Conservation (phyloP, 2,113 vertebrate genomes). For the Motacilla tschutschensis region DNA sequence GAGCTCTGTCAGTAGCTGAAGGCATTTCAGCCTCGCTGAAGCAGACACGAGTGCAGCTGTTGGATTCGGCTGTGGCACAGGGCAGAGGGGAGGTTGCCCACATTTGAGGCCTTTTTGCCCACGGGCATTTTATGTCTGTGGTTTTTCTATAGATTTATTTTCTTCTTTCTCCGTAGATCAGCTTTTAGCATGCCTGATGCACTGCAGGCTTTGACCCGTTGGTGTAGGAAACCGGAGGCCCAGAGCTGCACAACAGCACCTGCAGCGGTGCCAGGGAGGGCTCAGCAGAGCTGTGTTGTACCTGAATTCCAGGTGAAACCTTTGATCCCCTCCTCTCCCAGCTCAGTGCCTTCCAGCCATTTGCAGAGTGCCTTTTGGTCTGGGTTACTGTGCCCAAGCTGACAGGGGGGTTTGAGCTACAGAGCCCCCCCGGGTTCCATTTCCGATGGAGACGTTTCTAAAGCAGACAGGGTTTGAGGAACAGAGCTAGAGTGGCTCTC, state of each 20-base stretch:
- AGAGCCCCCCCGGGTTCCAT: not conserved
- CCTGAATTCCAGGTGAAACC: not conserved
- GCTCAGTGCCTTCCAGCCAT: fast-evolving
- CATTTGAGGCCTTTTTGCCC: not conserved
- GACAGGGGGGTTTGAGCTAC: not conserved
- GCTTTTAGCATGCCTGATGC: not conserved
- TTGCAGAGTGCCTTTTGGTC: not conserved
- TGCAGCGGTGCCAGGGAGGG: fast-evolving
- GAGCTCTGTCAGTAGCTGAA: not conserved
- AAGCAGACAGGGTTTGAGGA: not conserved
- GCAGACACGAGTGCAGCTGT: not conserved
- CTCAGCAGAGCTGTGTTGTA: not conserved
- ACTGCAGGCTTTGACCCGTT: not conserved
- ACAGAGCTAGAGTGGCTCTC: not conserved
- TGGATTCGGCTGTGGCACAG: not conserved
- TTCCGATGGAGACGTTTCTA: not conserved
- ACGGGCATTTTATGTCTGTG: not conserved
- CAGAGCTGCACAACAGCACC: not conserved
- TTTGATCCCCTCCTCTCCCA: not conserved
- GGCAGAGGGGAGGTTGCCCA: not conserved
- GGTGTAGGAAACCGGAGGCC: not conserved
- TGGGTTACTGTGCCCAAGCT: not conserved
- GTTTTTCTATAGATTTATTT: not conserved
- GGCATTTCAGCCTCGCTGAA: not conserved
- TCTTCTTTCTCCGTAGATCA: not conserved